Evolutionary conservation across 2,113 vertebrate species (phyloP).

Genomic region (Benitochromis conjunctus): DNA sequence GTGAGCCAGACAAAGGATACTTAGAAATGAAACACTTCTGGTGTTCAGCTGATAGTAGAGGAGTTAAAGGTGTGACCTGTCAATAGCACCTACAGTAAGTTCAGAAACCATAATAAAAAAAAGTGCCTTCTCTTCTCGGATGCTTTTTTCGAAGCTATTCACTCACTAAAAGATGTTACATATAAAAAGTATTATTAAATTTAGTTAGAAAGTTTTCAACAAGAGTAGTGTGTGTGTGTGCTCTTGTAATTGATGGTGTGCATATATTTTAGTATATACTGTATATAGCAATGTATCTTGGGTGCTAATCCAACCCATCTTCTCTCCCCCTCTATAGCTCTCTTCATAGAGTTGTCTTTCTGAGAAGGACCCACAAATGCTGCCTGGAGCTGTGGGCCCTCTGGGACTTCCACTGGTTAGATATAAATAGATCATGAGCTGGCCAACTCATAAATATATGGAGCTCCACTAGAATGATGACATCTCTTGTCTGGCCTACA

Average conservation of each 20-base stretch:
- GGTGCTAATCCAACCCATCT: slow-evolving; percentile 9
- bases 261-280: neutral
- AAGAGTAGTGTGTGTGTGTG: neutral
- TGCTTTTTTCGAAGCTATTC: neutral
- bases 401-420: slow-evolving; percentile 56
- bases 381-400: slow-evolving; percentile 54
- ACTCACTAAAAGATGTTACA: neutral
- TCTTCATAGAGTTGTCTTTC: slow-evolving; percentile 47
- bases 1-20: neutral
- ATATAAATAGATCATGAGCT: slow-evolving; percentile 71
- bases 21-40: neutral
- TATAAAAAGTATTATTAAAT: neutral
- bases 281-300: neutral
- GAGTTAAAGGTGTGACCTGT: neutral
- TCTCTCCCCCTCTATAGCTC: neutral
- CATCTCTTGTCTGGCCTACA: slow-evolving; percentile 62
- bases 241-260: neutral
- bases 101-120: neutral
- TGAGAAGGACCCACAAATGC: slow-evolving; percentile 48
- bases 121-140: neutral
- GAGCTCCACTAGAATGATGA: slow-evolving; percentile 59
- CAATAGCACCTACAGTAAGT: neutral
- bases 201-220: neutral
- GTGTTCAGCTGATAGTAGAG: neutral
- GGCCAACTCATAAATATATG: slow-evolving; percentile 67